Evolutionary conservation across 2,888 invertebrate species (phyloP), one percentile per base, ranked within the genome.

Genomic region (Trichacis sp.): DNA sequence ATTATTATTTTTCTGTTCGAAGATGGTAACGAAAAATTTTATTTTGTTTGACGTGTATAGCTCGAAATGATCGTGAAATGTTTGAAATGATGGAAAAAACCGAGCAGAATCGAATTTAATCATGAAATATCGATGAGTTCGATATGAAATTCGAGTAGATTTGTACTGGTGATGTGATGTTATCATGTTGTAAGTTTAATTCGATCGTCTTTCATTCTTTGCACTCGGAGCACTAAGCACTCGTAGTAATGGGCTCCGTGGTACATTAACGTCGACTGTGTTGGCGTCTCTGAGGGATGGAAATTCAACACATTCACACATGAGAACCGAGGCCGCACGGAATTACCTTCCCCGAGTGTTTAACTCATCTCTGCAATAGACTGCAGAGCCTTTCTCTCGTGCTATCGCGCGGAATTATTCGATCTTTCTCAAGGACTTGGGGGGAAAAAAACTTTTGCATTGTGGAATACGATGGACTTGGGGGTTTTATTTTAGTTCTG

Each of bases 161-260:
- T 40, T 6, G 8, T 9, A 15, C 14, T 11, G 11, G 36, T 40
- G 40, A 40, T 15, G n/a, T 40, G n/a, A 1, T 40, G 2, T 40
- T 14, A 14, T 40, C 6, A 14, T 40, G 40, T 57, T 58, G 51
- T 64, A 54, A 55, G 46, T 58, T 58, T 47, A 30, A 40, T 24
- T 43, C 62, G 68, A 69, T 73, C 65, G 66, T 70, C 69, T 63
- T 69, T 70, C 47, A 54, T 56, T 68, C 53, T 58, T 64, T 61
- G 53, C 66, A 65, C 69, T 69, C 66, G 70, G 57, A 69, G 64
- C 68, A 68, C 71, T 67, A 69, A 77, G 76, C 75, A 76, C 76
- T 76, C 69, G 69, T 74, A 72, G 73, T 79, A 81, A 81, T 80
- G 76, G 70, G 73, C 77, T 78, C 74, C 77, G 74, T 75, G 77